A percentile compares a stretch with the other conserved stretches of the same genome.
phyloP scores from a whole-genome alignment of 2,888 invertebrate genomes.

The Noctua pronuba region DNA sequence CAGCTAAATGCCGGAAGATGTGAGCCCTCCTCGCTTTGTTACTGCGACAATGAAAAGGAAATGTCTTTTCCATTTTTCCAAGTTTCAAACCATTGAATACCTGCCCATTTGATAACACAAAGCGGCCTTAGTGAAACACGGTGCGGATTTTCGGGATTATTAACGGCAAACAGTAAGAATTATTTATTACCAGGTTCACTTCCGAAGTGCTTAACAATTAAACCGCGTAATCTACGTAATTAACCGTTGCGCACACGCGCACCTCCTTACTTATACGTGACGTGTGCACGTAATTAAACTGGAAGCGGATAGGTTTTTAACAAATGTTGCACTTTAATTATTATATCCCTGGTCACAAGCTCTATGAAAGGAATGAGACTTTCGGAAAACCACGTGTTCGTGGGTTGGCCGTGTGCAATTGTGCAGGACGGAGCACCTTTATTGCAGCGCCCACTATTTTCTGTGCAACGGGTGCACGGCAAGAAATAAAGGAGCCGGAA shows the following conservation, averaged over 20 bases:
- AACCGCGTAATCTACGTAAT: conserved; percentile 70
- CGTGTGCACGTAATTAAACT: conserved; percentile 58
- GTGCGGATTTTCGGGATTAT: conserved; percentile 67
- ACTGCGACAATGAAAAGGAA: conserved; percentile 81
- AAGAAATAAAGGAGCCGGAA: conserved; percentile 81
- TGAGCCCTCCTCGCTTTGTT: conserved; percentile 82
- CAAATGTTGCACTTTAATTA: conserved; percentile 53
- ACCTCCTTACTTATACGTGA: conserved; percentile 61
- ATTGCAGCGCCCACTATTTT: conserved; percentile 81
- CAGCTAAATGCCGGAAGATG: conserved; percentile 83
- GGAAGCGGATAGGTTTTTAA: conserved; percentile 50
- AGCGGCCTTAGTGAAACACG: conserved; percentile 63
- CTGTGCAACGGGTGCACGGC: conserved; percentile 77
- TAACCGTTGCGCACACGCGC: conserved; percentile 63
- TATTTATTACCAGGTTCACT: conserved; percentile 69
- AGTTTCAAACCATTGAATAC: conserved; percentile 73
- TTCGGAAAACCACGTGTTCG: conserved; percentile 69
- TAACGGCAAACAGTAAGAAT: conserved; percentile 71
- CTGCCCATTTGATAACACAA: conserved; percentile 68
- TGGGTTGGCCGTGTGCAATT: conserved; percentile 75
- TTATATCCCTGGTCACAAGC: conserved; percentile 43
- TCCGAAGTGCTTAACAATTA: conserved; percentile 69
- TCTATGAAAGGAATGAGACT: conserved; percentile 70
- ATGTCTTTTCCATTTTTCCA: conserved; percentile 80
- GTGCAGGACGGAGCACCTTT: conserved; percentile 77